Evolutionary conservation across 64 coral and sea anemone species (phyloP).

Genomic region (Hydrozoanthus tunicans): DNA sequence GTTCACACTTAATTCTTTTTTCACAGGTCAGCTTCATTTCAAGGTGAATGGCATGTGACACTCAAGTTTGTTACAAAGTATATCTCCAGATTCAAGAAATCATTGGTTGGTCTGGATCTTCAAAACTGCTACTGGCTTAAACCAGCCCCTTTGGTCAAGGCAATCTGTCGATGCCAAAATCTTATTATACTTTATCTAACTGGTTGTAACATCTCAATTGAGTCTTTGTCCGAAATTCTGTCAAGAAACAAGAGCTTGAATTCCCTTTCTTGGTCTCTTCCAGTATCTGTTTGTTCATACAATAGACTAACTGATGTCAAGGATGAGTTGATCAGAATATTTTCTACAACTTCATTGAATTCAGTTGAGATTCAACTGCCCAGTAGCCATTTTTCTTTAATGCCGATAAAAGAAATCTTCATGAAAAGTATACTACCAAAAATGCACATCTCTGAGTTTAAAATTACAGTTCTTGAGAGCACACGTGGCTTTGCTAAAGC

Average conservation of each 20-base stretch:
- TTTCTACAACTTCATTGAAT: constrained; percentile 8
- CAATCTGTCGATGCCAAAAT: constrained; percentile 12
- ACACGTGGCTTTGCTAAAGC: background rate
- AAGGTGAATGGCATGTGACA: constrained; percentile 18
- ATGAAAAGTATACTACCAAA: background rate
- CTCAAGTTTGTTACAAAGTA: constrained; percentile 34
- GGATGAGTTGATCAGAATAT: background rate
- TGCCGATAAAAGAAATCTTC: background rate
- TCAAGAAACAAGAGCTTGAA: constrained; percentile 28
- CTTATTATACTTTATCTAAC: constrained; percentile 9
- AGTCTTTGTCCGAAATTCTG: constrained; percentile 29
- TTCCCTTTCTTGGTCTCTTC: constrained; percentile 38
- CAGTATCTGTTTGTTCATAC: background rate
- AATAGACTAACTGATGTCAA: background rate
- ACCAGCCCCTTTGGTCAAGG: constrained; percentile 8
- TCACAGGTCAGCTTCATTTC: constrained; percentile 24
- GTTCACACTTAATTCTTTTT: background rate
- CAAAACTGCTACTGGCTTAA: constrained; percentile 41
- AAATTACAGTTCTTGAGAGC: background rate
- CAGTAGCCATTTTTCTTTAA: background rate
- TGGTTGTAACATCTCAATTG: constrained; percentile 20
- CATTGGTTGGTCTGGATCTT: constrained; percentile 18
- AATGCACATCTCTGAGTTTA: background rate
- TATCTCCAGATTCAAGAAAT: constrained; percentile 47
- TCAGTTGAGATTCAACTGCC: constrained; percentile 36